Conservation (phyloP, 2,888 invertebrate genomes). For the Pyrocoelia pectoralis region DNA sequence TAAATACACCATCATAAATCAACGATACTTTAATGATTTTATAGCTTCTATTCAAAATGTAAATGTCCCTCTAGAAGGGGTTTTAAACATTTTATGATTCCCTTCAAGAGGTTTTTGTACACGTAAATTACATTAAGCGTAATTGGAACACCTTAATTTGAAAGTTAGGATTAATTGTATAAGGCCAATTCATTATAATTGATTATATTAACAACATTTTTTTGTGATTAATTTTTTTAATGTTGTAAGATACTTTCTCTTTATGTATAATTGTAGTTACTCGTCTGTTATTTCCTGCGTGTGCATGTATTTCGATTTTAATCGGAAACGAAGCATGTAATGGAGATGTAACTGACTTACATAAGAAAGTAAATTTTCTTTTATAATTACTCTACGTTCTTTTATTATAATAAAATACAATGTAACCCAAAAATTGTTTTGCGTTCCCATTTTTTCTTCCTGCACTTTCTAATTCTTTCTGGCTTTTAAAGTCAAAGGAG, state of each 20-base stretch:
- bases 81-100: constrained; percentile 2
- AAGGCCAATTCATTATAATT: constrained; percentile 6
- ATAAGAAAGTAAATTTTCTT: constrained; percentile 12
- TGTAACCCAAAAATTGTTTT: not conserved
- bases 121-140: not conserved
- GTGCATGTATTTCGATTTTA: constrained; percentile 18
- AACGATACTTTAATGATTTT: constrained; percentile 45
- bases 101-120: constrained; percentile 2
- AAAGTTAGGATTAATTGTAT: not conserved
- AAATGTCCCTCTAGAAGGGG: constrained; percentile 39
- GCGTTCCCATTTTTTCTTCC: too few species aligned
- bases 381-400: constrained; percentile 6
- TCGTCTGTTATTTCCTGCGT: constrained; percentile 20
- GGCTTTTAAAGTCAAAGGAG: too few species aligned
- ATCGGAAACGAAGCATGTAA: constrained; percentile 21
- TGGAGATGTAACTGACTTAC: constrained; percentile 15
- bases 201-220: constrained; percentile 2
- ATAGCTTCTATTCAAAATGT: constrained; percentile 45
- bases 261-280: constrained; percentile 10
- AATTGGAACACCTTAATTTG: constrained; percentile 1
- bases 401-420: not conserved
- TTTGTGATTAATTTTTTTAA: constrained; percentile 16
- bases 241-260: constrained; percentile 16
- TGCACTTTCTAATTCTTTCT: too few species aligned
- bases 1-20: constrained; percentile 47